Evolutionary conservation across 2,888 invertebrate genomes (phyloP).

Genomic region (Hirudinaria manillensis): DNA sequence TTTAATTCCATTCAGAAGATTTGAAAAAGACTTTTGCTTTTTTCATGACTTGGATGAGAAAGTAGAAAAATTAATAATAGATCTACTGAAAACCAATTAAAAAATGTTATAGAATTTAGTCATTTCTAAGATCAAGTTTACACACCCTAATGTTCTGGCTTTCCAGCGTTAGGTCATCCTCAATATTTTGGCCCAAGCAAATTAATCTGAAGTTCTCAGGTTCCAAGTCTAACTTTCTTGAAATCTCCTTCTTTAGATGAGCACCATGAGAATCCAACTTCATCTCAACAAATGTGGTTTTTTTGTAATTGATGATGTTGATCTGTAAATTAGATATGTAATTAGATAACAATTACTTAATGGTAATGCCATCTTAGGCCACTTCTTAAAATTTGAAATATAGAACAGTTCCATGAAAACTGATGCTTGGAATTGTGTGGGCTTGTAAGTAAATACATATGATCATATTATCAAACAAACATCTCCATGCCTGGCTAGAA

Average conservation of each 20-base stretch:
- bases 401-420: neutral
- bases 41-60: neutral
- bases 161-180: conserved; percentile 42
- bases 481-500: neutral
- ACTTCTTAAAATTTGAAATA: neutral
- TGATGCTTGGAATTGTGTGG: neutral
- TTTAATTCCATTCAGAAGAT: no score
- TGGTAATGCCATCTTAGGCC: neutral
- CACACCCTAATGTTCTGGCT: conserved; percentile 46
- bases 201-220: conserved; percentile 45
- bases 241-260: conserved; percentile 43
- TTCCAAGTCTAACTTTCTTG: conserved; percentile 36
- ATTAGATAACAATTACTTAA: neutral
- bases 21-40: neutral
- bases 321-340: neutral
- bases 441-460: neutral
- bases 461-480: neutral
- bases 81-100: neutral
- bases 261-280: conserved; percentile 42
- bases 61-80: neutral
- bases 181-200: conserved; percentile 46
- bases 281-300: conserved; percentile 39
- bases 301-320: neutral
- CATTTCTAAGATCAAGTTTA: neutral
- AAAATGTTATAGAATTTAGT: no score